phyloP scores from a whole-genome alignment of 2,113 vertebrate genomes.

The Sprattus sprattus region DNA sequence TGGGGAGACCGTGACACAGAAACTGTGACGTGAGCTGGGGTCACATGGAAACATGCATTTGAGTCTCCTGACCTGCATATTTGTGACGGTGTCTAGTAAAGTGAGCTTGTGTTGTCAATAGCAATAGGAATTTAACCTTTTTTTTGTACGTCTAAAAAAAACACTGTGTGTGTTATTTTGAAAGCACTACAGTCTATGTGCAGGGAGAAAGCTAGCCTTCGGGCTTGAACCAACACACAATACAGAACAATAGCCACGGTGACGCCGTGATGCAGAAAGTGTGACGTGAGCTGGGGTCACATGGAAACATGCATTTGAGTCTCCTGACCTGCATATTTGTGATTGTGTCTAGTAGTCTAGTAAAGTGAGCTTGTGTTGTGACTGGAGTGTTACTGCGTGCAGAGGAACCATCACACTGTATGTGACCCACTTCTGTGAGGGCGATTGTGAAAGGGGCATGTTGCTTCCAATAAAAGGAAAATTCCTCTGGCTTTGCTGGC shows the following conservation, averaged over 20 bases:
- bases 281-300: background rate
- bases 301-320: background rate
- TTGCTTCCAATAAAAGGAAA: conserved; percentile 46
- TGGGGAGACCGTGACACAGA: background rate
- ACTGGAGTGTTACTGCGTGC: background rate
- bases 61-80: background rate
- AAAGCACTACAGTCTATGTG: background rate
- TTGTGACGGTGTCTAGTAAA: background rate
- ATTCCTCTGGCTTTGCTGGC: conserved; percentile 48
- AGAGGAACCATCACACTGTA: background rate
- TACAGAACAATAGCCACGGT: background rate
- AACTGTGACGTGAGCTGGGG: background rate
- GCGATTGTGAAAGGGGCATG: conserved; percentile 5
- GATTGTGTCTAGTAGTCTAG: background rate
- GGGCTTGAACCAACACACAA: background rate
- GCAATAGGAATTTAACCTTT: too few relatives aligned
- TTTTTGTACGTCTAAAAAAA: conserved; percentile 24
- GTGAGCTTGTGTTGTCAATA: too few relatives aligned
- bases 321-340: background rate
- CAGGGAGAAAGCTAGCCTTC: background rate
- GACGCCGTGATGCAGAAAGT: background rate
- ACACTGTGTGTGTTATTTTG: background rate
- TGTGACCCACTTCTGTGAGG: background rate
- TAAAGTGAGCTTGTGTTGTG: too few relatives aligned
- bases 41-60: background rate